Evolutionary conservation across 1,140 invertebrate genomes (phyloP).

Genomic region (Cotesia glomerata): DNA sequence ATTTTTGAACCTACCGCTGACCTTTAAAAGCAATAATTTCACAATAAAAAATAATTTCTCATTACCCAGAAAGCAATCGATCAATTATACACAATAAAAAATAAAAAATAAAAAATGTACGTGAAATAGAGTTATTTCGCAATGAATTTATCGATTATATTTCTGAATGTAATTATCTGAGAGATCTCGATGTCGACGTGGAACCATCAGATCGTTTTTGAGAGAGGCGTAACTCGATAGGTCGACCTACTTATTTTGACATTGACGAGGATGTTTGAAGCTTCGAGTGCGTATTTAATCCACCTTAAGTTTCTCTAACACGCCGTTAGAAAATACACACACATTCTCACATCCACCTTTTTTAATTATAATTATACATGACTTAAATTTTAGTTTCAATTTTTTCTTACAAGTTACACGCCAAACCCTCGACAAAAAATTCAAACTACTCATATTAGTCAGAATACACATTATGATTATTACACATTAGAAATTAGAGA

Average conservation of each 20-base stretch:
- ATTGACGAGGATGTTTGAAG: conserved; percentile 27
- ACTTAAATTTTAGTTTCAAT: too few species aligned
- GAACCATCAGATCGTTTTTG: conserved; percentile 12
- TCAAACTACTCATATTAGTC: background rate
- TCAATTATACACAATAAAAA: background rate
- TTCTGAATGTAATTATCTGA: conserved; percentile 20
- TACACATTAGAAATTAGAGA: too few species aligned
- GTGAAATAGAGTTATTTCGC: conserved; percentile 4
- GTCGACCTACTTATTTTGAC: conserved; percentile 27
- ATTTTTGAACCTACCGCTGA: too few species aligned
- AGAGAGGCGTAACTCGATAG: conserved; percentile 29
- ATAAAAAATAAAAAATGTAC: background rate
- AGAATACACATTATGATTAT: too few species aligned
- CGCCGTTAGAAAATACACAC: conserved; percentile 14
- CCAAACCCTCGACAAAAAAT: background rate
- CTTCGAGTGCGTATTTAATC: conserved; percentile 20
- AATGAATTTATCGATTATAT: background rate
- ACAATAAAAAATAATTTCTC: too few species aligned
- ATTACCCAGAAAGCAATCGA: background rate
- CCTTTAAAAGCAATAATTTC: too few species aligned
- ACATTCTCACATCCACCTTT: background rate
- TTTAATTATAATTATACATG: background rate
- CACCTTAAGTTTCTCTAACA: conserved; percentile 14
- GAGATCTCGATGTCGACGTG: conserved; percentile 25
- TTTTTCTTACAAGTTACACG: too few species aligned